Evolutionary conservation across 1,140 invertebrate species (phyloP).

Genomic region (Harlomillsia oculata): DNA sequence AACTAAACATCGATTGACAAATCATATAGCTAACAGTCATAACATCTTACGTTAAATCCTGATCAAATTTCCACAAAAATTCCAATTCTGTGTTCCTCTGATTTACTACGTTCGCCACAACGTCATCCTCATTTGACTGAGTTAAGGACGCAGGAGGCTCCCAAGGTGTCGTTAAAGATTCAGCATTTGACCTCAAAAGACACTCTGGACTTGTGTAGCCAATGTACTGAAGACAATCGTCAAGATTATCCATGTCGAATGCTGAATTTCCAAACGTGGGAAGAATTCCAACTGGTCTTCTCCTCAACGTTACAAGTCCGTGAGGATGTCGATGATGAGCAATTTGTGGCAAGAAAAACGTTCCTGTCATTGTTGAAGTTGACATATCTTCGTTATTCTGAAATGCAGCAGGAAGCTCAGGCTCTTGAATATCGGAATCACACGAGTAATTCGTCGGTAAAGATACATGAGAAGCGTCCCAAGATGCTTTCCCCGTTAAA

Average conservation of each 20-base stretch:
- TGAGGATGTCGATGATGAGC: background rate
- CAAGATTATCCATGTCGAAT: conserved; percentile 80
- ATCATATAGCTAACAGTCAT: too few species aligned
- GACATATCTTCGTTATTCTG: conserved; percentile 26
- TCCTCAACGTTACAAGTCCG: conserved; percentile 53
- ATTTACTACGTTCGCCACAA: conserved; percentile 69
- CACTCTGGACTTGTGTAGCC: conserved; percentile 87
- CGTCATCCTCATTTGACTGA: conserved; percentile 63
- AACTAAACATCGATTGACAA: too few species aligned
- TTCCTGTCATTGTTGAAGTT: conserved; percentile 32
- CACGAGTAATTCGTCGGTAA: background rate
- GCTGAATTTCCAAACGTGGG: conserved; percentile 72
- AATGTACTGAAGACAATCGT: conserved; percentile 83
- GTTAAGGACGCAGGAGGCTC: conserved; percentile 51
- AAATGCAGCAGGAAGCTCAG: background rate
- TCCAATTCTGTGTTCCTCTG: conserved; percentile 69
- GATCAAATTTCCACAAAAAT: conserved; percentile 44
- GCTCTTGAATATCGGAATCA: background rate
- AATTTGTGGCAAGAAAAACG: conserved; percentile 28
- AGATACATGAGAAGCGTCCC: conserved; percentile 86
- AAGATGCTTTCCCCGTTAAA: conserved; percentile 90
- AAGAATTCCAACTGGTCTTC: conserved; percentile 60
- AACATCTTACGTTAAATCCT: conserved; percentile 33
- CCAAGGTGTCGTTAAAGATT: conserved; percentile 60
- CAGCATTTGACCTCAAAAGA: conserved; percentile 56